Evolutionary conservation across 2,113 vertebrate species (phyloP).

Genomic region (Lasiurus cinereus): DNA sequence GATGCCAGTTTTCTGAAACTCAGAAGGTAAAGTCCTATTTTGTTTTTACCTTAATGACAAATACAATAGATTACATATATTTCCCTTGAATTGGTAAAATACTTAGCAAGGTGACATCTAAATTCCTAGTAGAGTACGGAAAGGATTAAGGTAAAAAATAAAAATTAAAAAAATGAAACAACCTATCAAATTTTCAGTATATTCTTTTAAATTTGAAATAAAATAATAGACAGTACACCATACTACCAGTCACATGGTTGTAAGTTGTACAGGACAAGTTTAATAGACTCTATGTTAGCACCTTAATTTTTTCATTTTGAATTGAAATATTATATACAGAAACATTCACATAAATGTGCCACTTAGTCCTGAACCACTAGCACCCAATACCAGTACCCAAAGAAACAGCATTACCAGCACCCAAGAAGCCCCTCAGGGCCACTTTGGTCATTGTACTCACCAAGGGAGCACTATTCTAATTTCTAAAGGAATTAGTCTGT

Average conservation of each 20-base stretch:
- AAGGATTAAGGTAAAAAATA: not conserved
- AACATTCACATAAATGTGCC: conserved; percentile 2
- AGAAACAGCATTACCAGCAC: not conserved
- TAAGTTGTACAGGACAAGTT: not conserved
- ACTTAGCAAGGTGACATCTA: conserved; percentile 11
- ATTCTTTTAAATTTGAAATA: conserved; percentile 34
- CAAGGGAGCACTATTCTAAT: not conserved
- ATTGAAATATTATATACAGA: not conserved
- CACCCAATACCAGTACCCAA: not conserved
- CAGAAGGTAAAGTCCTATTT: not conserved
- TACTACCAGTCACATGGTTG: not conserved
- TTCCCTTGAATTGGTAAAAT: conserved; percentile 43
- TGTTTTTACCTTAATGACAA: conserved; percentile 45
- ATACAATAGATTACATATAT: conserved; percentile 1
- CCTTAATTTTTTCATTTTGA: not conserved
- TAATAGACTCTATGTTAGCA: not conserved
- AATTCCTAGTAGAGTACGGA: not conserved
- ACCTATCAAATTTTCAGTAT: conserved; percentile 1
- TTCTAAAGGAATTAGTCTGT: not conserved
- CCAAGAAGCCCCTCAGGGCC: not conserved
- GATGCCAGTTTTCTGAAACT: conserved; percentile 27
- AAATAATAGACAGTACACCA: not conserved
- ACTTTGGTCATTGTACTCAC: not conserved
- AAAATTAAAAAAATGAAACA: not conserved
- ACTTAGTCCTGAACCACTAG: not conserved